Evolutionary conservation across 2,797 vertebrate species (phyloP), one percentile per base, ranked within the genome.

Genomic region (Eospalax fontanierii): DNA sequence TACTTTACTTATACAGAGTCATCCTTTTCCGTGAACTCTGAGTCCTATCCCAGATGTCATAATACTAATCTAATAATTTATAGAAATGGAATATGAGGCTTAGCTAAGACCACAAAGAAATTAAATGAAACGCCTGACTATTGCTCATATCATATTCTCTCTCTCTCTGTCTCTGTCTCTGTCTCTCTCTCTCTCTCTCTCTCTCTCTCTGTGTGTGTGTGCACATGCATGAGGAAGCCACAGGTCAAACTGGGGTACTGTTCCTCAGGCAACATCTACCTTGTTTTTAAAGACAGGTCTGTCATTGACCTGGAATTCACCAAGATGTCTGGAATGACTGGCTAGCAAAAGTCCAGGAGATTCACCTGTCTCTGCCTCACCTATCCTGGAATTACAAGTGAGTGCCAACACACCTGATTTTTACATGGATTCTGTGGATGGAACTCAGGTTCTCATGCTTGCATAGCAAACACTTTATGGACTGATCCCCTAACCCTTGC

Each of bases 41-140:
- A 95, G 30, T 89, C 43, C 22, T 94, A 87, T 94, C 74, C 33
- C 33, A 79, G n/a, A 57, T 89, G 35, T 90, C 80, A 38, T 75
- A n/a, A 70, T 33, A 89, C 85, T 89, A 94, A 87, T 71, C 26
- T 86, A 63, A 65, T 81, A 66, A 91, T 87, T 75, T 76, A 85
- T 30, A 76, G 81, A 59, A 74, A 71, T 57, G 22, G 83, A 73
- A 86, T 71, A 43, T n/a, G 50, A 87, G 35, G 43, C n/a, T 89
- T 79, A 12, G 30, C 46, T 12, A 93, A 93, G 33, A 10, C 68
- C 35, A 30, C 33, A 26, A 65, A 88, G 26, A 57, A 90, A 66
- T 88, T 92, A 78, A 90, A 68, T 93, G 46, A 59, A 95, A 92
- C 46, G 30, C 28, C 21, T 88, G 73, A 46, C 78, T 88, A n/a